Evolutionary conservation across 2,888 invertebrate species (phyloP), one percentile per base, ranked within the genome.

Genomic region (Meandrusa payeni): DNA sequence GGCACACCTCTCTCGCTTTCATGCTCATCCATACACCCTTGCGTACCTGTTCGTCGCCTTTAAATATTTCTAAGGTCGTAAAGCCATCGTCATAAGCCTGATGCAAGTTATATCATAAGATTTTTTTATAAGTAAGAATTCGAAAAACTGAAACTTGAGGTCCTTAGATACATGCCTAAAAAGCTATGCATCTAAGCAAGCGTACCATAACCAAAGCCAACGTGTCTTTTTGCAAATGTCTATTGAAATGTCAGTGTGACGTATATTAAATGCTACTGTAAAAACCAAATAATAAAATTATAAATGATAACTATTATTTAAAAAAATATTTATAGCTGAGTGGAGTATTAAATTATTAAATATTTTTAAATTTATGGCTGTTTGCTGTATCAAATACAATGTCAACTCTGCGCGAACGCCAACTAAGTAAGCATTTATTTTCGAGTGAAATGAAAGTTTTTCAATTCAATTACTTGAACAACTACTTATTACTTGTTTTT

Each of bases 341-440:
- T n/a, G 5, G 2, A 20, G n/a, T 4, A 28, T 9, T 17, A 24
- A 40, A 26, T 22, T 26, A 34, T 9, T 43, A 28, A 40, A 45
- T 44, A 49, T 51, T 33, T 52, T 57, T 45, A 47, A 59, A 54
- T 69, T 59, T 43, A 63, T 67, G 68, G 65, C 53, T 55, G 46
- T 54, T 33, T 40, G 46, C 49, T 47, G 45, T 40, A 47, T 51
- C 49, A 40, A 43, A 17, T 40, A 87, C 58, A 52, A 93, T 93
- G 93, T 71, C 91, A 55, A 91, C 91, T 33, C 76, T 93, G 69
- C 90, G 93, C 34, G 93, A 93, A 68, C 91, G 92, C 57, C 93
- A 93, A 82, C 91, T 93, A 65, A 92, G 93, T 93, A 82, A 80
- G 90, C n/a, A 43, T 37, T 20, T 1, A 9, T 32, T 13, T 47